Evolutionary conservation across 30 jellyfish, hydroid and myxozoan species (phyloP), one percentile per base, ranked within the genome.

Genomic region (Nemopilema nomurai): DNA sequence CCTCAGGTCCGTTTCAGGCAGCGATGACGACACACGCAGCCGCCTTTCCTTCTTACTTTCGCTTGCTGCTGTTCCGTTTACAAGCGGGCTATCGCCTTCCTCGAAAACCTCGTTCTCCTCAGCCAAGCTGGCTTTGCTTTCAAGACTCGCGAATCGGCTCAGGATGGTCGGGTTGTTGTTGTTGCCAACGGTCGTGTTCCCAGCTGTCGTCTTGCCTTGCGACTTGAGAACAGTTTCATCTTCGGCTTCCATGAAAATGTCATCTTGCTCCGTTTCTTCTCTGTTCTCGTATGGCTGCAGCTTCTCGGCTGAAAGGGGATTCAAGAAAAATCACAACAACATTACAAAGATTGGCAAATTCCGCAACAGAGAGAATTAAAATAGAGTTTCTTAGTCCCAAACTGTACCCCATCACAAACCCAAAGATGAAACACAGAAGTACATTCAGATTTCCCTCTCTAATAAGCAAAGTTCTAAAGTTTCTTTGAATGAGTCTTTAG

Each of bases 131-230:
- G 57, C 50, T 17, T 66, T 64, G 0, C 24, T 8, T 25, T 74
- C 72, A 13, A 31, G 31, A 21, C 57, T 52, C 49, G 71, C 67
- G 25, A 62, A 77, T 9, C 87, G 74, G 19, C 80, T 50, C 33
- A 21, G 82, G 68, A 65, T 62, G 7, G 66, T 57, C 1, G 33
- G 79, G 57, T 41, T 41, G 19, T 73, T 83, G 72, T 74, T 74
- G 68, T 79, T 81, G 20, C 89, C 90, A 29, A 87, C 96, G 3
- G 96, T 87, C 64, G 89, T 80, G 33, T 87, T 87, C 51, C 96
- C 96, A 21, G 96, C 96, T 25, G 96, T 87, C 41, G 96, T 87
- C 41, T 71, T 87, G 28, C 96, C 96, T 52, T 62, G 89, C 18
- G 96, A 87, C 29, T 87, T 87, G 19, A 87, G 82, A 16, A 79